Conservation (phyloP, 2,888 invertebrate genomes). For the Cephonodes hylas region DNA sequence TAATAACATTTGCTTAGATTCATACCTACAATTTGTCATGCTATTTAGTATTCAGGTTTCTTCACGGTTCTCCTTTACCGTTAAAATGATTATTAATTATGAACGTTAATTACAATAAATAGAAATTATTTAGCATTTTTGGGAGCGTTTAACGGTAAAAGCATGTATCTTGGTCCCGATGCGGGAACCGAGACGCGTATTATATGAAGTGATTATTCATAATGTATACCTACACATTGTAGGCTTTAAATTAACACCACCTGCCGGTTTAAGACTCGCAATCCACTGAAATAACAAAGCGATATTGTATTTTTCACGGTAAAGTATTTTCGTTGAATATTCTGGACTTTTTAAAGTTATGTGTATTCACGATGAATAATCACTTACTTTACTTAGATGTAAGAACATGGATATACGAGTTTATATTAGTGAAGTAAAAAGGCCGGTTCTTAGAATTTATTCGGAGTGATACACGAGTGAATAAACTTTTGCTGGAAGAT, state of each 20-base stretch:
- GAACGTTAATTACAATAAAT: constrained; percentile 21
- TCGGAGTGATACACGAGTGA: no score
- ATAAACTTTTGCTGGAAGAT: no score
- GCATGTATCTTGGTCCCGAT: background rate
- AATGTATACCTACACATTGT: constrained; percentile 32
- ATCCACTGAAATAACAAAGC: constrained; percentile 14
- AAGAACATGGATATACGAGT: no score
- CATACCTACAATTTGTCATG: no score
- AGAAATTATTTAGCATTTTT: constrained; percentile 25
- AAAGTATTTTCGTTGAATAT: background rate
- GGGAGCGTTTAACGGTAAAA: constrained; percentile 22
- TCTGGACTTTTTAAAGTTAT: no score
- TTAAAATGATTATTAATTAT: background rate
- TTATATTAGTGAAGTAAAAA: no score
- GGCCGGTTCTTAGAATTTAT: no score
- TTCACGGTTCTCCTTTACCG: background rate
- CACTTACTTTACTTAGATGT: no score
- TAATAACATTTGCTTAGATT: no score
- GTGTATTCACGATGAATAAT: no score
- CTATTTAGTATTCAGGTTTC: no score
- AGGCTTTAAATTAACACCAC: constrained; percentile 49
- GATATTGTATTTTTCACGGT: background rate
- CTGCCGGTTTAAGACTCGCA: constrained; percentile 29
- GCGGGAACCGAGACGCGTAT: constrained; percentile 23
- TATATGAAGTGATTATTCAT: constrained; percentile 36